Percentiles rank a stretch among this genome's conserved stretches.
phyloP scores from a whole-genome alignment of 2,888 invertebrate species.

The Tinea pellionella region DNA sequence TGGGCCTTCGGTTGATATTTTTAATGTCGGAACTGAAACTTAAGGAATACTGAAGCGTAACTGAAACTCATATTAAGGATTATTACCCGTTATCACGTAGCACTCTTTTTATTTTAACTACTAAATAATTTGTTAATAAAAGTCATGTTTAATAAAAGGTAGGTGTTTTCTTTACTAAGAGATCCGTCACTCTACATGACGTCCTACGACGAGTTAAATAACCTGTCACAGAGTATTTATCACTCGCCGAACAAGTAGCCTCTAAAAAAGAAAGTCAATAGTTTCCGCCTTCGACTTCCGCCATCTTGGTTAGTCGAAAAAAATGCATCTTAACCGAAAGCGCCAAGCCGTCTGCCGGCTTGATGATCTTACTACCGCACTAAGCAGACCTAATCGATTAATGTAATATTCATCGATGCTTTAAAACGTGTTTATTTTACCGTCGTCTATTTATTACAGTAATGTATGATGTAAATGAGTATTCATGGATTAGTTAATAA shows the following conservation, averaged over 20 bases:
- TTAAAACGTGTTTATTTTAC: neutral
- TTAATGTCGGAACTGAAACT: too few species aligned
- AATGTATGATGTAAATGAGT: neutral
- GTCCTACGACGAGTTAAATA: slow-evolving; percentile 6
- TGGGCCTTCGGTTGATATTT: too few species aligned
- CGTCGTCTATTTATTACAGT: neutral
- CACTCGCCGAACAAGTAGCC: slow-evolving; percentile 21
- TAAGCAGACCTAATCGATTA: neutral
- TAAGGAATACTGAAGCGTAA: too few species aligned
- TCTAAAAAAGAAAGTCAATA: slow-evolving; percentile 61
- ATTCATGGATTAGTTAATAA: neutral
- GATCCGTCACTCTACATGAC: neutral
- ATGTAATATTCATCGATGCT: neutral
- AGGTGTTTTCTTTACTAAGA: neutral
- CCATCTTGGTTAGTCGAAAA: slow-evolving; percentile 36
- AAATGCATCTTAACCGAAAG: slow-evolving; percentile 41
- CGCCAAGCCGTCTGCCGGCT: slow-evolving; percentile 60
- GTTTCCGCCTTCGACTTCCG: slow-evolving; percentile 38
- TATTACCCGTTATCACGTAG: too few species aligned
- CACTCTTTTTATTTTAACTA: too few species aligned
- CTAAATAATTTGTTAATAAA: too few species aligned
- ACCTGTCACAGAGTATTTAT: slow-evolving; percentile 8
- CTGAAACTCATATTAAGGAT: too few species aligned
- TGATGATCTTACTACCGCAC: slow-evolving; percentile 18
- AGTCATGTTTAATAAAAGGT: neutral